phyloP scores from a whole-genome alignment of 2,797 vertebrate species.

The Syngnathus acus region DNA sequence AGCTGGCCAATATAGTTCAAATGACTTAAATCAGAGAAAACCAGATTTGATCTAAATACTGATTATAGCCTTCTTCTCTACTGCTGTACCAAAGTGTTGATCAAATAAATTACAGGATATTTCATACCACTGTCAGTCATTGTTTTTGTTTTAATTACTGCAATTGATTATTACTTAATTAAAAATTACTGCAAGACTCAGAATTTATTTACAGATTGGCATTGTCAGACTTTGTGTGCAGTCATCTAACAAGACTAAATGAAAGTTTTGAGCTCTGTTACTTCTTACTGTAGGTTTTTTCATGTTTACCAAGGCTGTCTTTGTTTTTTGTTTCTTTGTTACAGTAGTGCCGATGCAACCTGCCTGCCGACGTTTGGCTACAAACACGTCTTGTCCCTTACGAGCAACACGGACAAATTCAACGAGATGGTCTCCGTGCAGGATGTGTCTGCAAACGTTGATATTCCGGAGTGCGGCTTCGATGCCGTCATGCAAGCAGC shows the following conservation, averaged over 20 bases:
- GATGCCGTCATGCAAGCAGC: constrained; percentile 97
- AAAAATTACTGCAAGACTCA: too few species aligned
- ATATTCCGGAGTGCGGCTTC: constrained; percentile 87
- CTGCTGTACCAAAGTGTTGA: too few species aligned
- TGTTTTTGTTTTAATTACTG: too few species aligned
- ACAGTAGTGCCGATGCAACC: constrained; percentile 56
- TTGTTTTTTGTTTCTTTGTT: constrained; percentile 9
- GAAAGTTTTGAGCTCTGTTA: too few species aligned
- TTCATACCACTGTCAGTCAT: too few species aligned
- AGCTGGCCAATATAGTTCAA: background rate
- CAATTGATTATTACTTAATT: too few species aligned
- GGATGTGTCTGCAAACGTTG: constrained; percentile 84
- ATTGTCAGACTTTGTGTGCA: too few species aligned
- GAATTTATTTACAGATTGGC: too few species aligned
- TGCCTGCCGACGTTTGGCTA: constrained; percentile 92
- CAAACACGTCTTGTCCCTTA: constrained; percentile 85
- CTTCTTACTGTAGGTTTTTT: background rate
- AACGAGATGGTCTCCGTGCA: constrained; percentile 85
- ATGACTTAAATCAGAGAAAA: background rate
- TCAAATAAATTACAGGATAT: too few species aligned
- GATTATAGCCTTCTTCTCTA: too few species aligned
- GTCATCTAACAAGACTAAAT: too few species aligned
- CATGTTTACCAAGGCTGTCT: background rate
- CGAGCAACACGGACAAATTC: constrained; percentile 83
- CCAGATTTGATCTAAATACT: too few species aligned